Conservation (phyloP, 2,113 vertebrate genomes). For the Mustela lutreola region DNA sequence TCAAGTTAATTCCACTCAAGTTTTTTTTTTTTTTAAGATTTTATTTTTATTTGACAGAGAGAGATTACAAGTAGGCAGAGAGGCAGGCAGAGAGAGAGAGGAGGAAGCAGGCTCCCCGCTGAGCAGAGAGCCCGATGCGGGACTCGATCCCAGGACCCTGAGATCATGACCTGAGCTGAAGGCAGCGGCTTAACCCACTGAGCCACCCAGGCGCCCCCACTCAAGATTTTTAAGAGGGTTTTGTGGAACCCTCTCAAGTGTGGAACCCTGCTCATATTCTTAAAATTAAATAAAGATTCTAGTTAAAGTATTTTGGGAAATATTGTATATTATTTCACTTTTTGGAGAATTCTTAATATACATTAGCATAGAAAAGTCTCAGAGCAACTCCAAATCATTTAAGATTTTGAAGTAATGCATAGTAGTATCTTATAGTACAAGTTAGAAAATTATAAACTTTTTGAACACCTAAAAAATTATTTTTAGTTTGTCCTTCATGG, state of each 20-base stretch:
- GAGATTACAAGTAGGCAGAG: no score
- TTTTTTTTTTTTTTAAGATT: not conserved
- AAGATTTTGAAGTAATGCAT: not conserved
- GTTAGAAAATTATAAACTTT: not conserved
- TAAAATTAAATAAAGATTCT: not conserved
- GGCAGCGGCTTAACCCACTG: no score
- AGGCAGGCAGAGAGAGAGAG: no score
- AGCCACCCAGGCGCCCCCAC: not conserved
- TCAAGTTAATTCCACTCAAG: not conserved
- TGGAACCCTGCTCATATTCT: not conserved
- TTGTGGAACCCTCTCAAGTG: not conserved
- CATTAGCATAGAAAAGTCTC: not conserved
- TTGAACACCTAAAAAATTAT: constrained; percentile 4
- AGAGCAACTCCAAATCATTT: not conserved
- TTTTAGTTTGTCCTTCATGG: constrained; percentile 55
- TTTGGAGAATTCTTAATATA: not conserved
- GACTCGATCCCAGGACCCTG: no score
- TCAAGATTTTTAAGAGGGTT: not conserved
- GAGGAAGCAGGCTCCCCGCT: no score
- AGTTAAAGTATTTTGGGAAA: not conserved
- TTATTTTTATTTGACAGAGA: no score
- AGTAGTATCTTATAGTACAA: not conserved
- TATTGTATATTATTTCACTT: not conserved
- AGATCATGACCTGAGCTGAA: no score
- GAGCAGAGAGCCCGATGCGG: no score